Evolutionary conservation across 2,113 vertebrate species (phyloP).

Genomic region (Rhombomys opimus): DNA sequence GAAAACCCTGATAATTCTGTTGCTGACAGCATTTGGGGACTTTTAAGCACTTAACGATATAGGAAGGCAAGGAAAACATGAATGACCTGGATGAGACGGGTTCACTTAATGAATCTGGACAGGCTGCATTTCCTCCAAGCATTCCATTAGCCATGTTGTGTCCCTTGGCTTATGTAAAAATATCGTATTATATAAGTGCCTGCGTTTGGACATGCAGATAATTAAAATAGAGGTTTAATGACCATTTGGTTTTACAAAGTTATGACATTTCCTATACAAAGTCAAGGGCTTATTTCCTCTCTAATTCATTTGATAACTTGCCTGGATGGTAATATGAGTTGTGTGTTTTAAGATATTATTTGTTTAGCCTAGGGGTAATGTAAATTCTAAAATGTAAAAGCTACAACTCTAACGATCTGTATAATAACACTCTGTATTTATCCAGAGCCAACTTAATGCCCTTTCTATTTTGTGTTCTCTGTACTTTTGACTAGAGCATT

Average conservation of each 20-base stretch:
- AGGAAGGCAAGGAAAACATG: constrained; percentile 19
- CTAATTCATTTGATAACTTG: constrained; percentile 72
- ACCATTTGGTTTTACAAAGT: constrained; percentile 73
- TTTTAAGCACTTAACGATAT: constrained; percentile 48
- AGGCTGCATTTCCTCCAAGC: constrained; percentile 70
- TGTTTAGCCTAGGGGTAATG: constrained; percentile 75
- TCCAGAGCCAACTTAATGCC: constrained; percentile 52
- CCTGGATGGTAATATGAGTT: constrained; percentile 68
- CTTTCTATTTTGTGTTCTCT: constrained; percentile 64
- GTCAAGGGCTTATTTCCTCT: constrained; percentile 68
- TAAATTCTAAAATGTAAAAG: constrained; percentile 76
- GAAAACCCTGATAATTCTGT: constrained; percentile 3
- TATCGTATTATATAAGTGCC: constrained; percentile 74
- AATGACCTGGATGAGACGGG: constrained; percentile 30
- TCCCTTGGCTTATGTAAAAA: constrained; percentile 73
- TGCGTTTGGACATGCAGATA: constrained; percentile 72
- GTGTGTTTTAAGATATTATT: constrained; percentile 77
- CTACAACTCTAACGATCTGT: constrained; percentile 71
- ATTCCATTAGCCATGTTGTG: constrained; percentile 60
- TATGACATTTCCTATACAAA: constrained; percentile 77
- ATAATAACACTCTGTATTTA: constrained; percentile 65
- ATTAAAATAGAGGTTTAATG: constrained; percentile 76
- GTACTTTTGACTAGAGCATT: constrained; percentile 54
- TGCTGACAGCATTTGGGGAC: neutral
- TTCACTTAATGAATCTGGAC: constrained; percentile 74